Base-by-base conservation (phyloP, 2,888 invertebrate species). In the Crossocerus cetratus region DNA sequence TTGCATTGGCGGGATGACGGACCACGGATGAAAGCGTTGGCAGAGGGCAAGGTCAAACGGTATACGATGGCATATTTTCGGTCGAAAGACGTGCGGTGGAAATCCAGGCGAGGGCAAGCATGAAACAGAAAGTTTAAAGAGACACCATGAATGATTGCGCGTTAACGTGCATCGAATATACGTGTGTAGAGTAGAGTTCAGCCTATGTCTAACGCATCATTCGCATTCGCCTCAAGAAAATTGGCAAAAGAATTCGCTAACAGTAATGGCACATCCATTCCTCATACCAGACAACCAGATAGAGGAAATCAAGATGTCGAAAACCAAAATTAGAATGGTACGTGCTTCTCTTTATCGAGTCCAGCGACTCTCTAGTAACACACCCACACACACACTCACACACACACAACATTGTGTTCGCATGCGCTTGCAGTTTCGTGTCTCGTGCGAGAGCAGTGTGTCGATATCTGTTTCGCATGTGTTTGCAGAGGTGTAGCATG, bases 41-140 rank as follows among this genome's bases (percentile, higher is more conserved):
- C 76, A 78, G 72, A 61, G 64, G 32, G 32, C 69, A 72, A 71
- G 72, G 70, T 75, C 75, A 72, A 80, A 80, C 74, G 75, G 77
- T 73, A 74, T 76, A 77, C 74, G 64, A 11, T 76, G 81, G 72
- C 77, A 76, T 11, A 81, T 81, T 79, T 81, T 87, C 81, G 80
- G 83, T 89, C 86, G 82, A 72, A 77, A 82, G 82, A 80, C 86
- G 87, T 88, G 88, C 89, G 90, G 85, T 89, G 88, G 87, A 87
- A 83, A 86, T 90, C 90, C 90, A 88, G 90, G 87, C 87, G 88
- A 85, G 85, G 89, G 89, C 87, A 91, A 90, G 90, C 90, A 90
- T 91, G 91, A 90, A 90, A 90, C 90, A 90, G 90, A 90, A 90
- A 90, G 85, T 89, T 88, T 73, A 87, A 87, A 90, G 85, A 90